These are phyloP conservation scores for Calypte anna DNA, from an alignment of 2,113 vertebrate genomes.

Conservation along the genomic window DNA sequence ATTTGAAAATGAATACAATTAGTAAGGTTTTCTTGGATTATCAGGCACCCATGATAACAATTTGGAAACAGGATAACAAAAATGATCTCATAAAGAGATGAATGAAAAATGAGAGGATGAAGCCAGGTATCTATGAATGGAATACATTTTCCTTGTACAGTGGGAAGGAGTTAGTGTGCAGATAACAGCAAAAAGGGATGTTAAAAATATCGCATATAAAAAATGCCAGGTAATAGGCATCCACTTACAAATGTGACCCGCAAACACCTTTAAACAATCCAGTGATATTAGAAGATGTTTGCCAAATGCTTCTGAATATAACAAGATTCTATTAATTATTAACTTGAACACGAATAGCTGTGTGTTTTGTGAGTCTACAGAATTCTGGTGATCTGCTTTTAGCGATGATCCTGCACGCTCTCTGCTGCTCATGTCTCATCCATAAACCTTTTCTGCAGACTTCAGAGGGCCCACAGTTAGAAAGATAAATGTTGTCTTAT, in stretches of 20 bases:
- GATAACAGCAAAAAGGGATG: neutral
- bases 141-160: neutral
- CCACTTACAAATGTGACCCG: neutral
- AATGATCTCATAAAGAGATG: neutral
- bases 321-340: neutral
- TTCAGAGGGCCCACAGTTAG: neutral
- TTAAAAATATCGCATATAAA: neutral
- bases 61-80: neutral
- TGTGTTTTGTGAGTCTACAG: neutral
- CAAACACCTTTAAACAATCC: conserved; percentile 9
- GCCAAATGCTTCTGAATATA: conserved; percentile 1
- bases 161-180: neutral
- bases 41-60: neutral
- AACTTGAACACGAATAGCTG: neutral
- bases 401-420: neutral
- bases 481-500: neutral
- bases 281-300: neutral
- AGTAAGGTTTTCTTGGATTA: neutral
- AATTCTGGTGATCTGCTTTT: neutral
- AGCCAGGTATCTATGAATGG: neutral
- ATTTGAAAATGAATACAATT: neutral
- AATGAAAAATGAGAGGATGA: neutral
- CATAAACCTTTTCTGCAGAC: neutral
- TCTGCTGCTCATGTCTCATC: neutral
- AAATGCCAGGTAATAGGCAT: neutral